Conservation (phyloP, 2,113 vertebrate species). For the Syngnathus typhle region DNA sequence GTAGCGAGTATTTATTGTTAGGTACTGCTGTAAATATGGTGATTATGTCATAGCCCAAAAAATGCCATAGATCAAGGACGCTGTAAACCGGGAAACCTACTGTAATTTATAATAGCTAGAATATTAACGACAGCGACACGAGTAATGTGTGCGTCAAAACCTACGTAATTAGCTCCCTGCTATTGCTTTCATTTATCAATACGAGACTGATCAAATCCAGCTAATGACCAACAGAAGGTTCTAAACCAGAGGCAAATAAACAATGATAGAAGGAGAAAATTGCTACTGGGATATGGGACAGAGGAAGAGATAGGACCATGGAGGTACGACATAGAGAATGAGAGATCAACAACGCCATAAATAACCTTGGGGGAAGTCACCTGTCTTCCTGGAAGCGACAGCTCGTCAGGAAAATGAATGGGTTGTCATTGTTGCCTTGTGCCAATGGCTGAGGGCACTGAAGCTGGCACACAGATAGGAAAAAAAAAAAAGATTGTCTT, state of each 20-base stretch:
- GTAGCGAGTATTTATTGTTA: neutral
- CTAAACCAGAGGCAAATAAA: slow-evolving; percentile 19
- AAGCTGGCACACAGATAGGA: slow-evolving; percentile 80
- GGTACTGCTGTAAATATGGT: neutral
- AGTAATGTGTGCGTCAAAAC: neutral
- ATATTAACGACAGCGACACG: neutral
- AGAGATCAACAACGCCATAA: slow-evolving; percentile 78
- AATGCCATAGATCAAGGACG: neutral
- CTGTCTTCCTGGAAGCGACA: slow-evolving; percentile 79
- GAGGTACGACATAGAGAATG: slow-evolving; percentile 41
- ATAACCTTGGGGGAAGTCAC: slow-evolving; percentile 83
- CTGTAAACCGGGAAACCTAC: neutral
- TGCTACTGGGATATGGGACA: slow-evolving; percentile 18
- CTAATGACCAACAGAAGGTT: slow-evolving; percentile 34
- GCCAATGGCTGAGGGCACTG: slow-evolving; percentile 86
- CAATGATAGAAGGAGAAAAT: slow-evolving; percentile 28
- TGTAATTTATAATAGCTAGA: neutral
- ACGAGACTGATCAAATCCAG: slow-evolving; percentile 26
- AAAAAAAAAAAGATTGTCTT: slow-evolving; percentile 29
- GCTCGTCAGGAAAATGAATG: slow-evolving; percentile 98
- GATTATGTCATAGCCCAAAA: neutral
- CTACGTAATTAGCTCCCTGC: neutral
- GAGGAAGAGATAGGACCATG: slow-evolving; percentile 8
- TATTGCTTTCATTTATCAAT: slow-evolving; percentile 20
- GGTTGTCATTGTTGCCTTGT: slow-evolving; percentile 84